A percentile compares a stretch with the other conserved stretches of the same genome.
phyloP scores from a whole-genome alignment of 2,888 invertebrate species.

The Agriotes lineatus region DNA sequence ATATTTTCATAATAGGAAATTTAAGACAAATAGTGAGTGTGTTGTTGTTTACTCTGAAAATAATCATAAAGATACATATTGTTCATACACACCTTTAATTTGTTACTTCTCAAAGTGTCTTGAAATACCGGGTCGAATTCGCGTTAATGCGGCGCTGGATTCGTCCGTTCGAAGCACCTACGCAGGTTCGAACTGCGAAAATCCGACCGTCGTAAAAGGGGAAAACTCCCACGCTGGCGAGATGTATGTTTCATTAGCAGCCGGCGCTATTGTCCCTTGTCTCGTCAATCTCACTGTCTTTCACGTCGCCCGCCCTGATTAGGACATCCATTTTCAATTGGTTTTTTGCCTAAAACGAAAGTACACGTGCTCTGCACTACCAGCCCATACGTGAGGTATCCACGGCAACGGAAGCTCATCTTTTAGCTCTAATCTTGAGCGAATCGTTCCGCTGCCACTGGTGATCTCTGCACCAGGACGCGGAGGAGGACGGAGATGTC shows the following conservation, averaged over 20 bases:
- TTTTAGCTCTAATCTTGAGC: slow-evolving; percentile 33
- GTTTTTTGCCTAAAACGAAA: slow-evolving; percentile 9
- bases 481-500: slow-evolving; percentile 15
- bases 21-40: too few species aligned
- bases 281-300: slow-evolving; percentile 19
- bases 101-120: too few species aligned
- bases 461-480: slow-evolving; percentile 1
- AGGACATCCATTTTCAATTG: slow-evolving; percentile 37
- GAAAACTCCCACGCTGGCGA: background rate
- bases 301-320: slow-evolving; percentile 14
- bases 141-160: too few species aligned
- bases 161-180: too few species aligned
- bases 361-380: slow-evolving; percentile 31
- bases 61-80: too few species aligned
- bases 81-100: too few species aligned
- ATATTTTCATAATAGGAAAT: too few species aligned
- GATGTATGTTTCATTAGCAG: slow-evolving; percentile 14
- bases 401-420: slow-evolving; percentile 44
- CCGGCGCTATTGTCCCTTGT: slow-evolving; percentile 18
- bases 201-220: background rate
- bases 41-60: too few species aligned
- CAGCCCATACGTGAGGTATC: slow-evolving; percentile 46
- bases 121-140: too few species aligned
- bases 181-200: background rate
- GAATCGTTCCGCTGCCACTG: slow-evolving; percentile 20